Percentiles rank a stretch among this genome's conserved stretches.
Evolutionary conservation across 2,888 invertebrate species (phyloP).

Genomic region (Sclerodermus sp.): DNA sequence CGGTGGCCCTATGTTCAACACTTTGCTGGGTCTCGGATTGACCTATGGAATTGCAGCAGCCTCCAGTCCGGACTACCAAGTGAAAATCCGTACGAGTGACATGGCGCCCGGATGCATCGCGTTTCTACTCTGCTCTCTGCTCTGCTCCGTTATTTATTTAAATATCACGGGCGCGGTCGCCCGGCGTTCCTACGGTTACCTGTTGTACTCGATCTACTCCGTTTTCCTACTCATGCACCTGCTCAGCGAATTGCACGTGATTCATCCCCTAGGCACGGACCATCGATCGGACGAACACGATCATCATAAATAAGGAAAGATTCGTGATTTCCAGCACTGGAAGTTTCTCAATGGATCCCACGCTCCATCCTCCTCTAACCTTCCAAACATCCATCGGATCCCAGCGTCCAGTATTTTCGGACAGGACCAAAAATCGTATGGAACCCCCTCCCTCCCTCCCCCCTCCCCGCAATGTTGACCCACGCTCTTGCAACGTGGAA

Average conservation of each 20-base stretch:
- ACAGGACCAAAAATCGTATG: no score
- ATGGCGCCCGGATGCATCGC: conserved; percentile 56
- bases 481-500: no score
- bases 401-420: no score
- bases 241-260: conserved; percentile 58
- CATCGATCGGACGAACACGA: conserved; percentile 29
- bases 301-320: background rate
- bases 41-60: conserved; percentile 47
- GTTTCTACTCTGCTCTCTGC: conserved; percentile 57
- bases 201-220: conserved; percentile 58
- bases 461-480: no score
- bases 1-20: conserved; percentile 69
- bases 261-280: conserved; percentile 54
- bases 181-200: conserved; percentile 58
- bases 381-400: no score
- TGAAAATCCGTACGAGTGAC: conserved; percentile 53
- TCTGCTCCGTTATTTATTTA: conserved; percentile 56
- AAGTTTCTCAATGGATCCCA: no score
- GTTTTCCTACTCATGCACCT: conserved; percentile 60
- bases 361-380: no score
- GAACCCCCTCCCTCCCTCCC: no score
- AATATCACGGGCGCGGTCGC: conserved; percentile 58
- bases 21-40: conserved; percentile 57
- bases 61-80: conserved; percentile 22
- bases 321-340: no score